These are phyloP conservation scores for Carpatolechia fugitivella DNA, from an alignment of 2,888 invertebrate genomes.

Conservation along the genomic window DNA sequence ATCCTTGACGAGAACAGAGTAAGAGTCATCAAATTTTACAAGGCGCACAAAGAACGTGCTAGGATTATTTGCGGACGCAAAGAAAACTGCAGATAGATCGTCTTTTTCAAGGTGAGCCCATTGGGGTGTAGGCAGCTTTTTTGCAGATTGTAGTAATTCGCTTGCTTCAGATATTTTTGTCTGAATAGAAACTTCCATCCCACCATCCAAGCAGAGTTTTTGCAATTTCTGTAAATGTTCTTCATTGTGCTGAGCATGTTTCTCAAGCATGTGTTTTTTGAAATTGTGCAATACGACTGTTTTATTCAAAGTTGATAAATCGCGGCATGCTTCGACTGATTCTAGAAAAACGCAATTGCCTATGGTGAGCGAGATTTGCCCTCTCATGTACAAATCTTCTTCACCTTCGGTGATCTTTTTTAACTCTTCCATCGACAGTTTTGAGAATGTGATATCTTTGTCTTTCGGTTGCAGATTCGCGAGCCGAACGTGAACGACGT, in stretches of 20 bases:
- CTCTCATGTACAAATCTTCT: conserved; percentile 59
- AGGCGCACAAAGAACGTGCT: conserved; percentile 71
- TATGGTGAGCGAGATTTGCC: conserved; percentile 76
- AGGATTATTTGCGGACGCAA: conserved; percentile 64
- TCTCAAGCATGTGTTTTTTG: conserved; percentile 68
- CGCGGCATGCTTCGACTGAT: conserved; percentile 78
- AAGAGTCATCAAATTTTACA: conserved; percentile 63
- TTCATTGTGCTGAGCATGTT: conserved; percentile 57
- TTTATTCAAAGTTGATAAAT: conserved; percentile 68
- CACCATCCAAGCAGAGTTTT: conserved; percentile 58
- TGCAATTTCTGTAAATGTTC: conserved; percentile 71
- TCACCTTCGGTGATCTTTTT: conserved; percentile 46
- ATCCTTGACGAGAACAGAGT: conserved; percentile 54
- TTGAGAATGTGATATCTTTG: conserved; percentile 60
- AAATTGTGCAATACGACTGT: conserved; percentile 76
- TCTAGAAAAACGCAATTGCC: conserved; percentile 83
- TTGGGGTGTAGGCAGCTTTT: conserved; percentile 31
- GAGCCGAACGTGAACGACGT: conserved; percentile 57
- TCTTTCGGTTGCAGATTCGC: conserved; percentile 60
- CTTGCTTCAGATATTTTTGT: conserved; percentile 22
- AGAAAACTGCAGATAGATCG: conserved; percentile 57
- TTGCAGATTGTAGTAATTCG: conserved; percentile 28
- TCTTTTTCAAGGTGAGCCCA: conserved; percentile 76
- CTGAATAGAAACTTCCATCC: conserved; percentile 29
- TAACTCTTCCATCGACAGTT: conserved; percentile 46